These are phyloP conservation scores for Cephus rjabovi DNA, from an alignment of 2,888 invertebrate species.

Conservation along the genomic window DNA sequence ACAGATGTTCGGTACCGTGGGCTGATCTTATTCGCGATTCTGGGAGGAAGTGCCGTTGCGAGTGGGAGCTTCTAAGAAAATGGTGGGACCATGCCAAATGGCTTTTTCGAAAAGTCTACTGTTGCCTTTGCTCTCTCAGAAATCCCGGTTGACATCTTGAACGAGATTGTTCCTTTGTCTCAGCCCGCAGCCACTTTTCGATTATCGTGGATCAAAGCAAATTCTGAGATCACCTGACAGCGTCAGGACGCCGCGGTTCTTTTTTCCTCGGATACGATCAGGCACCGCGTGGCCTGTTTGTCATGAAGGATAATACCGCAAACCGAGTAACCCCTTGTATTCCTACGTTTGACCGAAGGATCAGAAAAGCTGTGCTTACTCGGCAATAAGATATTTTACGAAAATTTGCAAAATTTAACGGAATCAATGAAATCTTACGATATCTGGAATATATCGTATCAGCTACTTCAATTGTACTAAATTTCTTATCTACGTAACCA, in stretches of 20 bases:
- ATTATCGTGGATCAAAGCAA: background rate
- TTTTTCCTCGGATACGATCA: background rate
- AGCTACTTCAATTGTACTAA: background rate
- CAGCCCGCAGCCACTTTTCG: background rate
- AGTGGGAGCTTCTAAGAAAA: background rate
- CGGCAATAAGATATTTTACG: too few relatives aligned
- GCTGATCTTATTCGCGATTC: background rate
- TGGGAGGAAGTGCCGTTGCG: background rate
- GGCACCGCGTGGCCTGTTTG: background rate
- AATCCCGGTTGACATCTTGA: background rate
- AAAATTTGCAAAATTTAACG: too few relatives aligned
- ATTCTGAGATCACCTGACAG: background rate
- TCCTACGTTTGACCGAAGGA: background rate
- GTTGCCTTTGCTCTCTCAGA: background rate
- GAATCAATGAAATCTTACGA: background rate
- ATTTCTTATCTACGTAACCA: background rate
- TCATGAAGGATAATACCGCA: background rate
- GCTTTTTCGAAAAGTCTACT: background rate
- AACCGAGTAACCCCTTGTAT: background rate
- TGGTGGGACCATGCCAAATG: background rate
- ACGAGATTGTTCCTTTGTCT: background rate
- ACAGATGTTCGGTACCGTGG: background rate
- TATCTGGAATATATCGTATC: background rate
- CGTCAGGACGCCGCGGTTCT: background rate
- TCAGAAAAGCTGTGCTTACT: background rate